These are phyloP conservation scores for Nebria ingens DNA, from an alignment of 1,140 invertebrate species.

Conservation along the genomic window DNA sequence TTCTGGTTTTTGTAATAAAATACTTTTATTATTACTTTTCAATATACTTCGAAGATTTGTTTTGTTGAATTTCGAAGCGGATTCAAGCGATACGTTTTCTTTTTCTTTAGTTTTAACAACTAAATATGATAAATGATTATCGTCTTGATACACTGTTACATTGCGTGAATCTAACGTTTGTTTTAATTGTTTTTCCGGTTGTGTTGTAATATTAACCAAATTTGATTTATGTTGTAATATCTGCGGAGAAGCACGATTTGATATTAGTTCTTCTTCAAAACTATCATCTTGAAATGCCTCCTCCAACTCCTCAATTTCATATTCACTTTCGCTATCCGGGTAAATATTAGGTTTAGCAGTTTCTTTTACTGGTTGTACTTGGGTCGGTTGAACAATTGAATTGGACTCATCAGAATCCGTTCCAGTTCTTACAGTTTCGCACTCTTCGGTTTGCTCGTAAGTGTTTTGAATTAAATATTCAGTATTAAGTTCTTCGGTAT, in stretches of 20 bases:
- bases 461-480: neutral
- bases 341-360: neutral
- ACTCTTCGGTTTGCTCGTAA: slow-evolving; percentile 5
- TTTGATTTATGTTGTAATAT: slow-evolving; percentile 2
- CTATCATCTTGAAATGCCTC: neutral
- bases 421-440: slow-evolving; percentile 2
- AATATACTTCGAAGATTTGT: neutral
- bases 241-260: neutral
- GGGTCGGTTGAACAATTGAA: slow-evolving; percentile 1
- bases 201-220: neutral
- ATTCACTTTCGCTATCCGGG: slow-evolving; percentile 3
- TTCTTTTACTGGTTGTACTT: no score
- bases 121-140: neutral
- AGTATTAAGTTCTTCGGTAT: neutral
- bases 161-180: neutral
- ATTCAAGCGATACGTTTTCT: neutral
- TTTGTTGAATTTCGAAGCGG: neutral
- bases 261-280: neutral
- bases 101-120: neutral
- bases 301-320: slow-evolving; percentile 7
- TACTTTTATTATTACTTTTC: neutral
- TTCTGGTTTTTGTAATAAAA: neutral
- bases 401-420: no score
- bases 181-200: neutral
- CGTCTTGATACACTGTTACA: neutral